Evolutionary conservation across 2,888 invertebrate genomes (phyloP).

Genomic region (Drosophila demipolita): DNA sequence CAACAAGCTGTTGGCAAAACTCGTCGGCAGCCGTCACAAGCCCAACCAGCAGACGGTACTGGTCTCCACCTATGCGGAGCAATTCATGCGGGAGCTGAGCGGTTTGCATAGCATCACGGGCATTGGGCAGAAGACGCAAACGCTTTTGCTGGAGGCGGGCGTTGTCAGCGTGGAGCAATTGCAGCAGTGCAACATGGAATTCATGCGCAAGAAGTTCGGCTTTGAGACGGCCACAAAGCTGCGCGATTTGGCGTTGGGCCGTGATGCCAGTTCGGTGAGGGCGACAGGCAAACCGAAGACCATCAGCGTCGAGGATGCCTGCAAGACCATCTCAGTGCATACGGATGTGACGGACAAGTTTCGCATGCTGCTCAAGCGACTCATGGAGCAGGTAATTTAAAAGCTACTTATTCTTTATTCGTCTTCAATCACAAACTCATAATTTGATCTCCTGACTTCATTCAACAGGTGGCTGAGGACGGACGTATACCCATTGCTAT

Average conservation of each 20-base stretch:
- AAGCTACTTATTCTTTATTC: not conserved
- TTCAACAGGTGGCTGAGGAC: slow-evolving; percentile 87
- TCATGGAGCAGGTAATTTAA: slow-evolving; percentile 88
- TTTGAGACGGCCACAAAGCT: slow-evolving; percentile 89
- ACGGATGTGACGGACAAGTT: slow-evolving; percentile 91
- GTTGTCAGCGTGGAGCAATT: slow-evolving; percentile 89
- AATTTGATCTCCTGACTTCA: not conserved
- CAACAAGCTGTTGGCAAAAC: slow-evolving; percentile 93
- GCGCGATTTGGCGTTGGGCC: slow-evolving; percentile 90
- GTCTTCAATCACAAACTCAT: not conserved
- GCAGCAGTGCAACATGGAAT: slow-evolving; percentile 87
- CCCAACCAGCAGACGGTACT: slow-evolving; percentile 93
- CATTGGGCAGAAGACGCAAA: slow-evolving; percentile 90
- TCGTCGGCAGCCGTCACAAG: slow-evolving; percentile 90
- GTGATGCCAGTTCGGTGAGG: slow-evolving; percentile 90
- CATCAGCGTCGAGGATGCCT: slow-evolving; percentile 92
- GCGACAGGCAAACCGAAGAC: slow-evolving; percentile 91
- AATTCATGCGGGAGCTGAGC: slow-evolving; percentile 88
- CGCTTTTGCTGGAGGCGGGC: slow-evolving; percentile 88
- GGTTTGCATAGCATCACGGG: slow-evolving; percentile 90
- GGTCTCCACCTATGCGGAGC: slow-evolving; percentile 89
- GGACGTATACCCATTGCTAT: slow-evolving; percentile 91
- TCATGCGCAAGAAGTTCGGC: slow-evolving; percentile 88
- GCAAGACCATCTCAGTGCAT: slow-evolving; percentile 89
- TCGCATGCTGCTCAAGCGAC: slow-evolving; percentile 88